Evolutionary conservation across 2,888 invertebrate genomes (phyloP).

Genomic region (Dorcus parallelipipedus): DNA sequence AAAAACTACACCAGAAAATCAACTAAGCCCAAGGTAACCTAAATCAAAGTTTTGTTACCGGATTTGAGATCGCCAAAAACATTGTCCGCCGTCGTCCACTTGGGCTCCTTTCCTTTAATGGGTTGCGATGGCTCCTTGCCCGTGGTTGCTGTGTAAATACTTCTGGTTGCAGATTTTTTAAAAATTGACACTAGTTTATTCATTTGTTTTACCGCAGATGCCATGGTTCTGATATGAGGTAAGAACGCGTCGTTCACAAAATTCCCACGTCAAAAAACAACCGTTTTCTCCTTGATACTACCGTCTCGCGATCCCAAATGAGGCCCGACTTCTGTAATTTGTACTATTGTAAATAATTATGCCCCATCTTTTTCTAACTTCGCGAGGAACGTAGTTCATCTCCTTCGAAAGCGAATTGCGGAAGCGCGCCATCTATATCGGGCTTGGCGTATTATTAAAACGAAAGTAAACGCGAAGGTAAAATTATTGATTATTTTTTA

Average conservation of each 20-base stretch:
- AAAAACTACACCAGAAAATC: neutral
- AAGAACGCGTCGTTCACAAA: neutral
- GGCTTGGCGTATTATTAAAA: too few species aligned
- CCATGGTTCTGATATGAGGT: slow-evolving; percentile 29
- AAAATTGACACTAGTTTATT: slow-evolving; percentile 36
- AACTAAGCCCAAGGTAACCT: neutral
- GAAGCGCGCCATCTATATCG: slow-evolving; percentile 2
- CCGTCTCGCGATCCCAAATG: neutral
- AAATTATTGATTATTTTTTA: too few species aligned
- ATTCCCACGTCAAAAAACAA: too few species aligned
- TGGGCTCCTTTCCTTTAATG: slow-evolving; percentile 67
- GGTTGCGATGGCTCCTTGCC: slow-evolving; percentile 80
- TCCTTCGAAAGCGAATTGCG: slow-evolving; percentile 3
- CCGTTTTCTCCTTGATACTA: too few species aligned
- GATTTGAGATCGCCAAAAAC: slow-evolving; percentile 79
- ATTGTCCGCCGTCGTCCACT: slow-evolving; percentile 69
- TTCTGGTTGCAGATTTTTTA: slow-evolving; percentile 47
- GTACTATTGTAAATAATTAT: slow-evolving; percentile 13
- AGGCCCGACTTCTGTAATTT: slow-evolving; percentile 7
- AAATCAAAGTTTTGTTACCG: slow-evolving; percentile 55
- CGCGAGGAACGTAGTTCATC: neutral
- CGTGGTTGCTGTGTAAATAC: slow-evolving; percentile 65
- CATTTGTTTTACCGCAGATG: slow-evolving; percentile 35
- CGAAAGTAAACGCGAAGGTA: too few species aligned
- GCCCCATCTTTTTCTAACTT: slow-evolving; percentile 17